Conservation (phyloP, 2,113 vertebrate species). For the Lichenostomus cassidix region DNA sequence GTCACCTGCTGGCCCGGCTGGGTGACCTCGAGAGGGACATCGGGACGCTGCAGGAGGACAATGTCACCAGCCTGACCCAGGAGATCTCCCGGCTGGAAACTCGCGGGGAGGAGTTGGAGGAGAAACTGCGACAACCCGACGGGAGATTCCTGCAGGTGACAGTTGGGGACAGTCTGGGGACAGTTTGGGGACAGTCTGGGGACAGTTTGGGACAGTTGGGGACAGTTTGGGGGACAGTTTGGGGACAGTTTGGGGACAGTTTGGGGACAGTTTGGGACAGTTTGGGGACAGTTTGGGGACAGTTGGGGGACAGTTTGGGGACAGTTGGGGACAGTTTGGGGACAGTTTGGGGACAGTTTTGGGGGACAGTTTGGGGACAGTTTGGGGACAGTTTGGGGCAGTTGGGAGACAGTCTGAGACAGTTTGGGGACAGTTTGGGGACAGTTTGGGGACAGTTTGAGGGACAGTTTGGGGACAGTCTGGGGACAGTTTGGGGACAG, state of each 20-base stretch:
- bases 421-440: not conserved
- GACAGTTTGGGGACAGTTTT: too few relatives aligned
- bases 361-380: not conserved
- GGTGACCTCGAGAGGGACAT: constrained; percentile 35
- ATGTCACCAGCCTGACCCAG: not conserved
- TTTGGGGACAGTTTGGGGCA: not conserved
- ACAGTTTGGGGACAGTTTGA: too few relatives aligned
- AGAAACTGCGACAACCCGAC: constrained; percentile 22
- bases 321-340: not conserved
- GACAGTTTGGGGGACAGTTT: too few relatives aligned
- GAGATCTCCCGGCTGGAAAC: constrained; percentile 49
- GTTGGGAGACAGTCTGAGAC: too few relatives aligned
- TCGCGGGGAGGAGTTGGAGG: constrained; percentile 49
- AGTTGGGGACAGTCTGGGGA: too few relatives aligned
- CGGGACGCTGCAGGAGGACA: constrained; percentile 35
- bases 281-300: too few relatives aligned
- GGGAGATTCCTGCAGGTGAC: constrained; percentile 64
- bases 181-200: rapidly evolving
- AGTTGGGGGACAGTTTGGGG: not conserved
- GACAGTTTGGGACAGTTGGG: too few relatives aligned
- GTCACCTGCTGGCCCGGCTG: constrained; percentile 51
- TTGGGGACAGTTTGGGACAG: not conserved
- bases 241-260: not conserved
- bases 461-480: not conserved
- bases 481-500: too few relatives aligned